A percentile compares a stretch with the other conserved stretches of the same genome.
Evolutionary conservation across 1,140 invertebrate species (phyloP).

Genomic region (Chironomus striatipennis): DNA sequence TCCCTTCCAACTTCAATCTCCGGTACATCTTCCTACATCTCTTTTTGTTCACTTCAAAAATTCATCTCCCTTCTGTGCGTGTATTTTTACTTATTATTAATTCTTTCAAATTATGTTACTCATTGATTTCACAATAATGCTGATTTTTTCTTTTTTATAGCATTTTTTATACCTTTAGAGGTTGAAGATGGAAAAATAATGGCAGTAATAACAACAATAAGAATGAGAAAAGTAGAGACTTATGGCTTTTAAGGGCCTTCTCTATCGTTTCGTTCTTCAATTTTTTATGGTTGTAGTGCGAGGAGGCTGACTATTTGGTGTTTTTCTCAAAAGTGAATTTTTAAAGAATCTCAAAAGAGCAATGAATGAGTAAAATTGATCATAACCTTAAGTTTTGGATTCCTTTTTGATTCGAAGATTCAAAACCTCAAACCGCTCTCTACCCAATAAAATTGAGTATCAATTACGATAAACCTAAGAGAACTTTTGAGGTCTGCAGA

Average conservation of each 20-base stretch:
- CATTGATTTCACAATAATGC: slow-evolving; percentile 18
- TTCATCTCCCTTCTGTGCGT: neutral
- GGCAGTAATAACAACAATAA: neutral
- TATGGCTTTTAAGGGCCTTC: neutral
- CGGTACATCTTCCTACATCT: no score
- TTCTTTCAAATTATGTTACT: slow-evolving; percentile 16
- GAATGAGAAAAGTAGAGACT: neutral
- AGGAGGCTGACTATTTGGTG: neutral
- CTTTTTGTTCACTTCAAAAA: neutral
- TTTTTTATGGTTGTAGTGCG: neutral
- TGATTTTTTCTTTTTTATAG: neutral
- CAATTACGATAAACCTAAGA: no score
- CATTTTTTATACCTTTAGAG: neutral
- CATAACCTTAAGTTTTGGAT: no score
- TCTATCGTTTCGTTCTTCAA: neutral
- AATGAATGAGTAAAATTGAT: no score
- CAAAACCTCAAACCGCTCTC: no score
- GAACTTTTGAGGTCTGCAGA: no score
- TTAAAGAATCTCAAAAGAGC: neutral
- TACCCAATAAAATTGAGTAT: no score
- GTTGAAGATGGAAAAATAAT: neutral
- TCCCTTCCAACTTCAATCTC: no score
- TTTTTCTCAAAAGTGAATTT: neutral
- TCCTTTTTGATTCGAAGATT: no score
- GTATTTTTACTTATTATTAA: slow-evolving; percentile 15